Evolutionary conservation across 2,888 invertebrate genomes (phyloP).

Genomic region (Rosalia funebris): DNA sequence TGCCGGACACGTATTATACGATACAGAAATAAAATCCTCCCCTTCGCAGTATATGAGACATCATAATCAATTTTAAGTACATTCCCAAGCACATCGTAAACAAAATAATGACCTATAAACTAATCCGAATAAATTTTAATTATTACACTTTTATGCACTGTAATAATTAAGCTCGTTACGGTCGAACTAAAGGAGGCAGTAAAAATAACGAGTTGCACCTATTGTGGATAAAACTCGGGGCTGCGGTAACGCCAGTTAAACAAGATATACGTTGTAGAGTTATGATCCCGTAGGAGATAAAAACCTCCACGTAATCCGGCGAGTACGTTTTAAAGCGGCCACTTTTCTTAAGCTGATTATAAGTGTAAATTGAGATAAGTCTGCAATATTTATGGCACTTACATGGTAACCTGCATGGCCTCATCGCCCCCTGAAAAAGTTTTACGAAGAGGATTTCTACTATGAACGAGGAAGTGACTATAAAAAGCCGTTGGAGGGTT

Average conservation of each 20-base stretch:
- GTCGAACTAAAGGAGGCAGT: constrained; percentile 31
- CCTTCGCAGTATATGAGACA: constrained; percentile 41
- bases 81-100: constrained; percentile 42
- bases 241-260: constrained; percentile 50
- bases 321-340: constrained; percentile 64
- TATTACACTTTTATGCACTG: constrained; percentile 44
- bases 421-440: constrained; percentile 38
- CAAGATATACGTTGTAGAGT: constrained; percentile 58
- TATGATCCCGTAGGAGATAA: constrained; percentile 58
- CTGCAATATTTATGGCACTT: constrained; percentile 65
- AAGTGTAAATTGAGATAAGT: constrained; percentile 66
- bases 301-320: constrained; percentile 60
- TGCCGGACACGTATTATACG: constrained; percentile 5
- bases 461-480: constrained; percentile 37
- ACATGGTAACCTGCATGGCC: constrained; percentile 59
- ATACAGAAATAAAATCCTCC: constrained; percentile 35
- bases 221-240: constrained; percentile 32
- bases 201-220: constrained; percentile 31
- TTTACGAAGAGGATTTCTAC: constrained; percentile 47
- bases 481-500: constrained; percentile 42
- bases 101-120: constrained; percentile 45
- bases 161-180: constrained; percentile 40
- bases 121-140: constrained; percentile 45
- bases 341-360: constrained; percentile 67
- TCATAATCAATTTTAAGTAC: constrained; percentile 46